A percentile compares a stretch with the other conserved stretches of the same genome.
Evolutionary conservation across 2,888 invertebrate genomes (phyloP).

Genomic region (Apamea crenata): DNA sequence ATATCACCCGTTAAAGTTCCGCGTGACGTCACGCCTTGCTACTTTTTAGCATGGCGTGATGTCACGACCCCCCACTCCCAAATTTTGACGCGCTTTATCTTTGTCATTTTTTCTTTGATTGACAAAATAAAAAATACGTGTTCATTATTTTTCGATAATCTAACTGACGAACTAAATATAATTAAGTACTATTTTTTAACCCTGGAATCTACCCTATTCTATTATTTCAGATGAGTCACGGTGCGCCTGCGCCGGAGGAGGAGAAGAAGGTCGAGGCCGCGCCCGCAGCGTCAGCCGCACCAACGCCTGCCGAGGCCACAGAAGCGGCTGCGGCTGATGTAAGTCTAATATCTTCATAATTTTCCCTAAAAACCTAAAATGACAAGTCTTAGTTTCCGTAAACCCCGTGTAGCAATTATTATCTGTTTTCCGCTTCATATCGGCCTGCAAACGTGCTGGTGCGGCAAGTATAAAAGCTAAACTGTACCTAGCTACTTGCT

Average conservation of each 20-base stretch:
- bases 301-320: conserved; percentile 33
- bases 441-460: not conserved
- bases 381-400: not conserved
- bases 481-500: not conserved
- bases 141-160: no score
- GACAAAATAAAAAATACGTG: no score
- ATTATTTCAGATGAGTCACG: conserved; percentile 72
- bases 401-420: not conserved
- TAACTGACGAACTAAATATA: no score
- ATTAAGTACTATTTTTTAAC: no score
- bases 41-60: no score
- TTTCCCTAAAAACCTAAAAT: not conserved
- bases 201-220: no score
- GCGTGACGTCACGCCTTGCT: no score
- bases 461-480: not conserved
- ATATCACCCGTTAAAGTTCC: no score
- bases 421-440: not conserved
- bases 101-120: no score
- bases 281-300: conserved; percentile 27
- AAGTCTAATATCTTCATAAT: not conserved
- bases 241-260: conserved; percentile 77
- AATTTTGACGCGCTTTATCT: no score
- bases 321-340: conserved; percentile 51
- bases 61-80: no score
- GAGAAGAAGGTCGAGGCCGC: conserved; percentile 73